phyloP scores from a whole-genome alignment of 2,113 vertebrate genomes.

The Ardeotis arabs region DNA sequence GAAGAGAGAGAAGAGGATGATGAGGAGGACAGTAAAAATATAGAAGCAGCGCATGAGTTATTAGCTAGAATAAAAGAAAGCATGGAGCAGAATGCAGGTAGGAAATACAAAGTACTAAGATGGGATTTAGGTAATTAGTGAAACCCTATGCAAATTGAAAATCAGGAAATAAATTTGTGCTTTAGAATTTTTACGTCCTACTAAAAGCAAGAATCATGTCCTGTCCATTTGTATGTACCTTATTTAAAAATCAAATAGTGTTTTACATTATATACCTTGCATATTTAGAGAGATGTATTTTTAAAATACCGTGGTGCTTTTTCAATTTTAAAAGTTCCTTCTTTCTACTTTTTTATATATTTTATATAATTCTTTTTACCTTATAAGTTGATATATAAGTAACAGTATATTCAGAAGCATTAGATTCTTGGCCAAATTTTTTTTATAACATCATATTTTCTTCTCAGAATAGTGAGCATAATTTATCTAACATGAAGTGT shows the following conservation, averaged over 20 bases:
- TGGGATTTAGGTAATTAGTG: not conserved
- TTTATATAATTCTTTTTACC: not conserved
- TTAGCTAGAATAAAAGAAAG: conserved; percentile 79
- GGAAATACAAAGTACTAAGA: not conserved
- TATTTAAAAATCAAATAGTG: not conserved
- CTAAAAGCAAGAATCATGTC: not conserved
- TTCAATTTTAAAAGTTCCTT: not conserved
- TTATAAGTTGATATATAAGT: not conserved
- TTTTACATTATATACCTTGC: not conserved
- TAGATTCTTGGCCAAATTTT: not conserved
- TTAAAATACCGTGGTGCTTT: not conserved
- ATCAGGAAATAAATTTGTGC: not conserved
- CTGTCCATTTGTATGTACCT: not conserved
- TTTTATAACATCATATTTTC: not conserved
- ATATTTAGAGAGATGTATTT: not conserved
- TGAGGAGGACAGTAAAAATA: conserved; percentile 49
- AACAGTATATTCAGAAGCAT: not conserved
- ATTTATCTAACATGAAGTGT: not conserved
- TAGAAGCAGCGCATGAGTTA: conserved; percentile 74
- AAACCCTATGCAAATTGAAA: not conserved
- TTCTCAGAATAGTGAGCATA: not conserved
- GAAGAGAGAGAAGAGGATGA: conserved; percentile 28
- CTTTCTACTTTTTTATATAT: not conserved
- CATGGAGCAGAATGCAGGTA: conserved; percentile 83
- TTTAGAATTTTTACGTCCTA: not conserved